phyloP scores from a whole-genome alignment of 2,888 invertebrate species.

The Cheilosia urbana region DNA sequence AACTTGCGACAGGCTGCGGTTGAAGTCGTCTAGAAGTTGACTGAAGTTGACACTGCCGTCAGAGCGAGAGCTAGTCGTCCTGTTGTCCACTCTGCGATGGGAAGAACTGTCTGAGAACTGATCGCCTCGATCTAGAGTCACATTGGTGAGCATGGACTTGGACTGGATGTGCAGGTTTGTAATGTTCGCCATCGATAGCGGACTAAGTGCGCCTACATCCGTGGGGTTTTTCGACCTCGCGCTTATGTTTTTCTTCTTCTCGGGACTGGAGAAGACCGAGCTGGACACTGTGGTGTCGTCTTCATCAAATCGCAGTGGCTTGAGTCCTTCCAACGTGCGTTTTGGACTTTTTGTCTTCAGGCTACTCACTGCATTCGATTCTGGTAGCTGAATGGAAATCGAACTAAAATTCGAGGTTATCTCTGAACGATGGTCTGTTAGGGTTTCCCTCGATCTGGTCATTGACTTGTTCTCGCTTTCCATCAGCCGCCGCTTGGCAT shows the following conservation, averaged over 20 bases:
- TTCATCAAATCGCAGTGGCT: constrained; percentile 66
- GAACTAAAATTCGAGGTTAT: constrained; percentile 79
- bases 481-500: constrained; percentile 60
- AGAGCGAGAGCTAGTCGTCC: constrained; percentile 33
- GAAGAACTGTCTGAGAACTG: constrained; percentile 6
- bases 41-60: constrained; percentile 76
- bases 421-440: constrained; percentile 68
- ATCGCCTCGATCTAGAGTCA: constrained; percentile 55
- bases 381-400: constrained; percentile 77
- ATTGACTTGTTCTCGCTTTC: constrained; percentile 25
- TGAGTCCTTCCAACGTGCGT: constrained; percentile 10
- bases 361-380: constrained; percentile 69
- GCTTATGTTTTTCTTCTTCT: constrained; percentile 71
- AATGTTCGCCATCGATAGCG: constrained; percentile 78
- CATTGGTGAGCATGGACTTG: constrained; percentile 39
- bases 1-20: constrained; percentile 80
- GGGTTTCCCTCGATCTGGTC: constrained; percentile 16
- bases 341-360: neutral
- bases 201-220: constrained; percentile 76
- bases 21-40: constrained; percentile 80
- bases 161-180: constrained; percentile 76
- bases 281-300: constrained; percentile 79
- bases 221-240: neutral
- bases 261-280: constrained; percentile 79
- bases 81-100: neutral